These are phyloP conservation scores for Uropsilus gracilis DNA, from an alignment of 2,113 vertebrate species.

Conservation along the genomic window DNA sequence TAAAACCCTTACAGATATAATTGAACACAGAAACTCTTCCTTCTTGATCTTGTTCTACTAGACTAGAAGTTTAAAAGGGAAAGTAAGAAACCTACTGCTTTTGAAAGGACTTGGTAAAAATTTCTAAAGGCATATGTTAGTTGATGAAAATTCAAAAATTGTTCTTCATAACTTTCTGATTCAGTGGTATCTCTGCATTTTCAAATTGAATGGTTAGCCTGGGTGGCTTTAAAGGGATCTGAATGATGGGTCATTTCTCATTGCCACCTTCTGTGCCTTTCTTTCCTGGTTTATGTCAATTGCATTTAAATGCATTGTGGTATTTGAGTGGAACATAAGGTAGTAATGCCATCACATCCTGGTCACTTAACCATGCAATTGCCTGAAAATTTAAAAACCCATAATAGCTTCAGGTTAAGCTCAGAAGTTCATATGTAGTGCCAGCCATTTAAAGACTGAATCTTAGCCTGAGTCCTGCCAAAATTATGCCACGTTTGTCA, in stretches of 20 bases:
- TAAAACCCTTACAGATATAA: background rate
- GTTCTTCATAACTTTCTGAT: background rate
- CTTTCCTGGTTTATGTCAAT: constrained; percentile 14
- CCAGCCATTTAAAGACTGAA: constrained; percentile 44
- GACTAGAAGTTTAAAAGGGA: constrained; percentile 9
- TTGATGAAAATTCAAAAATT: background rate
- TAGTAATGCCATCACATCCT: background rate
- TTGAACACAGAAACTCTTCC: background rate
- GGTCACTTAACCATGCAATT: constrained; percentile 42
- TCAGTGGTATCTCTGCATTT: background rate
- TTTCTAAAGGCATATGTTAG: background rate
- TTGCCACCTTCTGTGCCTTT: background rate
- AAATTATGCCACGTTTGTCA: constrained; percentile 56
- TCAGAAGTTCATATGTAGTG: constrained; percentile 66
- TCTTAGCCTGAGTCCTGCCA: constrained; percentile 27
- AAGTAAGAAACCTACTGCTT: background rate
- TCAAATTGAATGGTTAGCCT: background rate
- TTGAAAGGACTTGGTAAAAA: background rate
- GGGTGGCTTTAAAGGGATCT: background rate
- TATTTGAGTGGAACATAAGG: constrained; percentile 12
- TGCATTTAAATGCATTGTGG: constrained; percentile 35
- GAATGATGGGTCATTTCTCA: background rate
- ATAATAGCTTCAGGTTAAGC: constrained; percentile 52
- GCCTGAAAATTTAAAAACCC: constrained; percentile 35
- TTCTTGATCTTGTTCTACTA: constrained; percentile 17